Percentiles rank a stretch among this genome's conserved stretches.
Conservation (phyloP, 2,113 vertebrate genomes). For the Marcusenius ussheri region DNA sequence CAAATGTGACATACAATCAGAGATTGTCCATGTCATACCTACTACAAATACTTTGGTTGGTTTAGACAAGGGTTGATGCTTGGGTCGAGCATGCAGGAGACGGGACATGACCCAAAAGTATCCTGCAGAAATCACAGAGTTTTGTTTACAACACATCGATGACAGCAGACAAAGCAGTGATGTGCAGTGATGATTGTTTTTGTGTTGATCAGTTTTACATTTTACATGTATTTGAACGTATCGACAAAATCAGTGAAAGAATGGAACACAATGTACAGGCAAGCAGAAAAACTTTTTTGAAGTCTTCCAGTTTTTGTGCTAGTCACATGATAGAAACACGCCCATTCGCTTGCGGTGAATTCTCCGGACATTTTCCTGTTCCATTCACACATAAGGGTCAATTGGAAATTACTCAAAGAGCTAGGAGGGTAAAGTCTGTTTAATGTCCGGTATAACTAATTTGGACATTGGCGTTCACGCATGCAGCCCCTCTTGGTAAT, state of each 20-base stretch:
- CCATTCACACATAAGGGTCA: neutral
- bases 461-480: neutral
- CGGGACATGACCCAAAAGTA: neutral
- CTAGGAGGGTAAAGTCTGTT: neutral
- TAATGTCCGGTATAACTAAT: neutral
- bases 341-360: neutral
- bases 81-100: neutral
- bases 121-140: neutral
- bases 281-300: neutral
- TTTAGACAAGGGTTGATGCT: neutral
- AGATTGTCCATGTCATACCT: neutral
- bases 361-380: neutral
- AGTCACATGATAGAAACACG: neutral
- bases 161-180: neutral
- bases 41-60: neutral
- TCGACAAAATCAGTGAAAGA: neutral
- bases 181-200: neutral
- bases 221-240: neutral
- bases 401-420: neutral
- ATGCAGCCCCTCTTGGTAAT: neutral
- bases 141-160: neutral
- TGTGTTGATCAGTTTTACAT: neutral
- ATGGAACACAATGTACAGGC: neutral
- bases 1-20: neutral
- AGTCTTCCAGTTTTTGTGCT: neutral